These are phyloP conservation scores for Galendromus occidentalis DNA, from an alignment of 1,140 invertebrate species.

Conservation along the genomic window DNA sequence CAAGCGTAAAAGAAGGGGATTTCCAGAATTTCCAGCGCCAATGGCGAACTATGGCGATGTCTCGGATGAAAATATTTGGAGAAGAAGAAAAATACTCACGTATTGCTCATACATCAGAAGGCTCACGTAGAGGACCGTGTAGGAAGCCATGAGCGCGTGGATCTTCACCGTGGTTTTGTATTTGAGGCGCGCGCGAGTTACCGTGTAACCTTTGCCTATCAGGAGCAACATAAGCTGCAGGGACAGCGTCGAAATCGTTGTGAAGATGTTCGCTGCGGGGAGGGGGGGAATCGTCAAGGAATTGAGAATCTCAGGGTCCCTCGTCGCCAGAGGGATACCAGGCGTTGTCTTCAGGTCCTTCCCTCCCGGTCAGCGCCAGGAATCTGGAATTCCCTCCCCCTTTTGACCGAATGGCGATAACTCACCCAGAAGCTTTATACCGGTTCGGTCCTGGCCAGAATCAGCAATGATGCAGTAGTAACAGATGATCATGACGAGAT, in stretches of 20 bases:
- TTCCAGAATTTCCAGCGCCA: too few relatives aligned
- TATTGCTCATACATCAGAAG: conserved; percentile 56
- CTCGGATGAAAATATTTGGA: too few relatives aligned
- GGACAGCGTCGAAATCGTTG: conserved; percentile 32
- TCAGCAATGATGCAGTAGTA: conserved; percentile 48
- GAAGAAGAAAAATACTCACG: conserved; percentile 29
- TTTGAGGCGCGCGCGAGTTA: conserved; percentile 56
- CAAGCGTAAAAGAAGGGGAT: too few relatives aligned
- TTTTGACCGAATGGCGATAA: too few relatives aligned
- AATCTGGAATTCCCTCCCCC: too few relatives aligned
- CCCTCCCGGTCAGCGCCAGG: too few relatives aligned
- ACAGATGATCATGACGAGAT: conserved; percentile 41
- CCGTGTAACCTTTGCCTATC: conserved; percentile 69
- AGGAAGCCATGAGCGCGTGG: conserved; percentile 55
- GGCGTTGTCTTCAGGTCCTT: too few relatives aligned
- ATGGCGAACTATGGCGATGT: too few relatives aligned
- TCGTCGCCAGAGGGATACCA: too few relatives aligned
- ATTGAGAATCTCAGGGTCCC: too few relatives aligned
- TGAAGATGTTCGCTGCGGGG: background rate
- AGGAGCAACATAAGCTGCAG: conserved; percentile 58
- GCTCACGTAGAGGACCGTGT: conserved; percentile 42
- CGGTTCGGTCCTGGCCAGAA: conserved; percentile 39
- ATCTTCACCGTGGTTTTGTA: conserved; percentile 46
- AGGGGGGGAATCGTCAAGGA: too few relatives aligned
- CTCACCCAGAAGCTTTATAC: conserved; percentile 39